These are phyloP conservation scores for Eurytoma adleriae DNA, from an alignment of 2,888 invertebrate species.

Conservation along the genomic window DNA sequence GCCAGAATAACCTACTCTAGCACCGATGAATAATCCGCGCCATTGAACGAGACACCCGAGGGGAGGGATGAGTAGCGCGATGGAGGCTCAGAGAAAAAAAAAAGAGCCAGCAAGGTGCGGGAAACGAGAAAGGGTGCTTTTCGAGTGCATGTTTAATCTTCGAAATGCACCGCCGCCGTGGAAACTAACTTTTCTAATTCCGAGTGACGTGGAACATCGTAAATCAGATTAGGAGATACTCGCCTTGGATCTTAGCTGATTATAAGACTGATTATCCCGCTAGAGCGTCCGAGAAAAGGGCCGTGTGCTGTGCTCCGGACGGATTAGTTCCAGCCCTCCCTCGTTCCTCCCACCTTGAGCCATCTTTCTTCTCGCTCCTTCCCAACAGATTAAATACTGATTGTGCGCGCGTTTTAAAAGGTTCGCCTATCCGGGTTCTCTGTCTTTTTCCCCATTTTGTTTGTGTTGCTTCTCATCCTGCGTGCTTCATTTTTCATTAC, in stretches of 20 bases:
- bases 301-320: constrained; percentile 1
- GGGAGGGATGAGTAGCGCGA: not conserved
- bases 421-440: not conserved
- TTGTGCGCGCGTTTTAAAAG: constrained; percentile 44
- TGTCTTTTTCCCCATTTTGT: constrained; percentile 3
- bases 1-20: not conserved
- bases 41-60: constrained; percentile 31
- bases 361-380: constrained; percentile 31
- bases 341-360: not conserved
- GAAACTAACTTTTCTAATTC: constrained; percentile 56
- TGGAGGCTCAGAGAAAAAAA: not conserved
- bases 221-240: constrained; percentile 55
- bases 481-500: not conserved
- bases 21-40: constrained; percentile 39
- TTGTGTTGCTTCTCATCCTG: constrained; percentile 8
- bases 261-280: constrained; percentile 52
- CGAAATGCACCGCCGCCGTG: constrained; percentile 33
- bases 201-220: constrained; percentile 48
- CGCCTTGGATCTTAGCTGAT: constrained; percentile 52
- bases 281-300: constrained; percentile 10
- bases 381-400: constrained; percentile 53
- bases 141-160: constrained; percentile 47
- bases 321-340: constrained; percentile 36
- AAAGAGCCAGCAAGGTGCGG: not conserved
- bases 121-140: constrained; percentile 17